Base-by-base conservation (phyloP, 1,140 invertebrate species). In the Philopotamus ludificatus region DNA sequence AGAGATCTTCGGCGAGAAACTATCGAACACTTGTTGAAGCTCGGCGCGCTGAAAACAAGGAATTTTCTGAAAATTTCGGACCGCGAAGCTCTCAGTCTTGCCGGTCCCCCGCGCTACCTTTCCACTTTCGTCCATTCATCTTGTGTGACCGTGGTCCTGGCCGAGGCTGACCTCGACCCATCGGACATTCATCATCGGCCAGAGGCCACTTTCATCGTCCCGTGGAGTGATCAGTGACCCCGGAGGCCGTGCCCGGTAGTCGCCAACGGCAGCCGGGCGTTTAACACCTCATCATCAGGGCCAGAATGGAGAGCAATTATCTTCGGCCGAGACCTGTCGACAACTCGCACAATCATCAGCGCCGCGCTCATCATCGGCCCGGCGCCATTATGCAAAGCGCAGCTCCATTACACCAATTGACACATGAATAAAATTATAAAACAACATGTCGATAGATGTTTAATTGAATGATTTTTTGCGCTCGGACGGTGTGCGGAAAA, bases 251-350 rank as follows among this genome's bases (percentile, higher is more conserved):
- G 47, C 21, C 2, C 3, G 20, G 47, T 18, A 34, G 28, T 34
- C 12, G 47, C 15, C 47, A 49, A 21, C 47, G 21, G 20, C 3
- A 18, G 47, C 47, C 41, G 22, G 47, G 47, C 22, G 22, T 49
- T 49, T 49, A 49, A 49, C 47, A 49, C 47, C 47, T 49, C 21
- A 4, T 18, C 47, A 34, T 34, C 28, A n/a, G 28, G 28, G 28
- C 28, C 28, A 34, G 28, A 34, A 34, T 34, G 28, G 28, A 34
- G 28, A 7, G 28, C 12, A 34, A 34, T 34, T 34, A 34, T 34
- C 28, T 21, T 49, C 10, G n/a, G 16, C 3, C 47, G 22, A 49
- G 21, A 49, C 1, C 21, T 49, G 15, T 49, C 21, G 21, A 21
- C 15, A 49, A 18, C 47, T 49, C 16, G 47, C 2, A 49, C 15